phyloP scores from a whole-genome alignment of 2,888 invertebrate species.

The Amiota communis region DNA sequence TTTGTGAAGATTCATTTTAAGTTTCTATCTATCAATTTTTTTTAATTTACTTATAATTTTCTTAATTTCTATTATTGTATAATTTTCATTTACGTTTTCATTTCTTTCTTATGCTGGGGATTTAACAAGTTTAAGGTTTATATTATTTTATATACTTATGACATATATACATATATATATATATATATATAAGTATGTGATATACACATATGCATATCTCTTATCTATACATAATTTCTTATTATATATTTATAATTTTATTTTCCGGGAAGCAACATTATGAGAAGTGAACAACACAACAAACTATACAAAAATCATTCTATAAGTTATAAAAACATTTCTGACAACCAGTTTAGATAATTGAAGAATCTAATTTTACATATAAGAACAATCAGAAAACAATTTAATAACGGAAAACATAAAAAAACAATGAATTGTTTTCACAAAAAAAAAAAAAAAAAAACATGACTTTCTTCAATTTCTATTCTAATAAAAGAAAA shows the following conservation, averaged over 20 bases:
- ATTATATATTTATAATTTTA: too few relatives aligned
- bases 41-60: slow-evolving; percentile 19
- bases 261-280: not conserved
- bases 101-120: not conserved
- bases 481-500: slow-evolving; percentile 37
- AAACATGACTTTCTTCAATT: slow-evolving; percentile 33
- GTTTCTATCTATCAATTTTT: slow-evolving; percentile 23
- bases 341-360: too few relatives aligned
- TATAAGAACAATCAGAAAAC: slow-evolving; percentile 8
- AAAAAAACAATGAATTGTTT: not conserved
- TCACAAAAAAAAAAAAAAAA: slow-evolving; percentile 34
- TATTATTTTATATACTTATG: too few relatives aligned
- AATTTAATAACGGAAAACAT: slow-evolving; percentile 46
- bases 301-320: slow-evolving; percentile 1
- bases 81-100: slow-evolving; percentile 13
- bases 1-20: slow-evolving; percentile 46
- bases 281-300: slow-evolving; percentile 28
- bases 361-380: not conserved
- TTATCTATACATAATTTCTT: slow-evolving; percentile 33
- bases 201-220: not conserved
- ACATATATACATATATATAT: too few relatives aligned
- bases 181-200: not conserved
- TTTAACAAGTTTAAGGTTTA: slow-evolving; percentile 26
- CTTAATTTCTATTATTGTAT: slow-evolving; percentile 42
- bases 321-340: too few relatives aligned